Base-by-base conservation (phyloP, 1,140 invertebrate genomes). In the Bombus breviceps region DNA sequence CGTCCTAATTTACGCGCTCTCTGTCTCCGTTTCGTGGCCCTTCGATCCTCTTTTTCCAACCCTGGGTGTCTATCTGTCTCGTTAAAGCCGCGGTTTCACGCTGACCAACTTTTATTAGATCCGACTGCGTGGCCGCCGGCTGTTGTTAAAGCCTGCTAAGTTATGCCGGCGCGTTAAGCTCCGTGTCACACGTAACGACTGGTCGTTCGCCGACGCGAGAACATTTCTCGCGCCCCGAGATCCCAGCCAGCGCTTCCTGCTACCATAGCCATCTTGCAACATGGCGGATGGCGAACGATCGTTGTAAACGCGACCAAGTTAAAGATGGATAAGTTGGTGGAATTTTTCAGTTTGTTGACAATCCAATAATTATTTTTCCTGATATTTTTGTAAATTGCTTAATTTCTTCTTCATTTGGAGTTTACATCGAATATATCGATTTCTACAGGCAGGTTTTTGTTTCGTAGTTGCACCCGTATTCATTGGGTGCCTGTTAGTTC, bases 21-120 rank as follows among this genome's bases (percentile, higher is more conserved):
- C 39, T 13, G 71, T 47, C 13, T 43, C 18, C 34, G 18, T 34
- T 13, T 34, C 15, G n/a, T 12, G 39, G 15, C n/a, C 13, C 25
- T n/a, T 41, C 73, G 64, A 18, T 32, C n/a, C 72, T 32, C 41
- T 18, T 74, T n/a, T 32, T 74, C 72, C 69, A 10, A 47, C 25
- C 3, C 25, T 22, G 4, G 41, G 28, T 47, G 4, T 59, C 10
- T 18, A 15, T 41, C 9, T 15, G 57, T 83, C 88, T 88, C 85
- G 89, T 90, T 92, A 89, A 91, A 89, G 77, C 66, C 88, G 91
- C 87, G 91, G 88, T 93, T 93, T 92, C 90, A 92, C 90, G 92
- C 89, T 93, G 92, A 93, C 92, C 92, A 93, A 93, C 92, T 93
- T 93, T 93, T 93, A 93, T 93, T 93, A 91, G 89, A 93, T 90